Conservation (phyloP, 2,113 vertebrate species). For the Trogon surrucura region DNA sequence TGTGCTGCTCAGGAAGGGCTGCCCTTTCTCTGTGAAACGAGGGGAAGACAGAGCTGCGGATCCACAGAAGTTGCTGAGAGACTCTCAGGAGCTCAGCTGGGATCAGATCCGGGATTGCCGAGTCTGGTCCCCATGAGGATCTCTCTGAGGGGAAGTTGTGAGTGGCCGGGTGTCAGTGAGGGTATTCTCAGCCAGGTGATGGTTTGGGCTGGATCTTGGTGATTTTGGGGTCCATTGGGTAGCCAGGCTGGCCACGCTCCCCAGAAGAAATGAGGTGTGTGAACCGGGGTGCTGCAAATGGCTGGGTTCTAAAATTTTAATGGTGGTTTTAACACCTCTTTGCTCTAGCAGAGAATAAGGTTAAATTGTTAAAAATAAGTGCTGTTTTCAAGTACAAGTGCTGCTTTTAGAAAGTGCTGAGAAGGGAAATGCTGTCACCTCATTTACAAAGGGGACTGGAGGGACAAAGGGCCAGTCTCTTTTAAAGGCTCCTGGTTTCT, state of each 20-base stretch:
- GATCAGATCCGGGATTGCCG: not conserved
- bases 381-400: not conserved
- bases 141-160: not conserved
- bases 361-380: not conserved
- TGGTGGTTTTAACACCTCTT: not conserved
- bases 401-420: not conserved
- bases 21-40: not conserved
- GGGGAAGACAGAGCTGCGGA: not conserved
- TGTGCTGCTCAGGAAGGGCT: not conserved
- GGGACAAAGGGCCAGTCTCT: not conserved
- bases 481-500: not conserved
- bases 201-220: not conserved
- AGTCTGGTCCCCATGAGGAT: rapidly evolving
- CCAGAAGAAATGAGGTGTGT: not conserved
- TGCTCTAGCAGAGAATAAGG: not conserved
- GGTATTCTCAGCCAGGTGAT: rapidly evolving
- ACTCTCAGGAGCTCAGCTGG: rapidly evolving
- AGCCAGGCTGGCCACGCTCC: not conserved
- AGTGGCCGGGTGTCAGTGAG: not conserved
- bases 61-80: not conserved
- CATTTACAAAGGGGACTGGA: not conserved
- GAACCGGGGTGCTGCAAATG: not conserved
- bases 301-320: not conserved
- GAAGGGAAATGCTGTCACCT: not conserved
- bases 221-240: not conserved